Evolutionary conservation across 2,797 vertebrate species (phyloP), one percentile per base, ranked within the genome.

Genomic region (Tapirus indicus): DNA sequence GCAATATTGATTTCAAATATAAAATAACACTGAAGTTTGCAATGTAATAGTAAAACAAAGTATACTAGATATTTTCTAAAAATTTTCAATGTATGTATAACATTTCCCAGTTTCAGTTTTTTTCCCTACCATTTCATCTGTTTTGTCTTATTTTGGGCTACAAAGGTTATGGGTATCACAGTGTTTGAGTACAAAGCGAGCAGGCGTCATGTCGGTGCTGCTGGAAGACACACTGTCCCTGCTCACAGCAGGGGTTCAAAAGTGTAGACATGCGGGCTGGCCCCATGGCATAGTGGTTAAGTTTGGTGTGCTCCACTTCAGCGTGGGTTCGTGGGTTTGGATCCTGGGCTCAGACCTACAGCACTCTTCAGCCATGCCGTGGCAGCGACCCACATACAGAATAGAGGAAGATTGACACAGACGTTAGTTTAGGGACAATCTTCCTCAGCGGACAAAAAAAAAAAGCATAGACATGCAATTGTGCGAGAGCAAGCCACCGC

Each of bases 401-500:
- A 38, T 38, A 38, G 38, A 38, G 38, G 38, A 38, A 38, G 38
- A 38, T 38, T 38, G 38, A 38, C 38, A 38, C 38, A 38, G 38
- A 38, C 38, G 38, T 38, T 38, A 38, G 38, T 38, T 38, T 38
- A 38, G 38, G 38, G 38, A 38, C 38, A 38, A 38, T 38, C 38
- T 38, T 38, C 38, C 38, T 38, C 38, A 38, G 38, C 4, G 38
- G n/a, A n/a, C n/a, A 38, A 38, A 38, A 38, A 38, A 38, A 38
- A 38, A 38, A 38, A 38, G 38, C 5, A 8, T 1, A 14, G 74
- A 41, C 10, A 1, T 10, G 20, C 64, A 16, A 2, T 2, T 11
- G 21, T 1, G 27, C 77, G 41, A n/a, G 7, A 25, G 13, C 0
- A 27, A 16, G 41, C 20, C 18, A 1, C 82, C 0, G 4, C 1